These are phyloP conservation scores for Rhinella marina DNA, from an alignment of 2,797 vertebrate species.

Conservation along the genomic window DNA sequence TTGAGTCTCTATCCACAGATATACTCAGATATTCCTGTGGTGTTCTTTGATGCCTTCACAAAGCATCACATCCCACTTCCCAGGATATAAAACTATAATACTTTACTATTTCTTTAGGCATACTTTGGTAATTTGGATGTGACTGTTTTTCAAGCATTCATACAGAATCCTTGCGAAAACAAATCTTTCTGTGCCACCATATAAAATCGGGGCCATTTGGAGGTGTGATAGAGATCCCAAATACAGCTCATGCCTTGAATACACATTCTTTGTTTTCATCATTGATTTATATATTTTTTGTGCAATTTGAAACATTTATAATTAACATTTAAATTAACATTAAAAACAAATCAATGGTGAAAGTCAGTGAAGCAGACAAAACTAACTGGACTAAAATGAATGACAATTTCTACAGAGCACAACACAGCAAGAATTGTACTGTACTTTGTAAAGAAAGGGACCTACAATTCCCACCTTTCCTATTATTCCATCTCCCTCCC, in stretches of 20 bases:
- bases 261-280: background rate
- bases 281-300: background rate
- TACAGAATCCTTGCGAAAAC: no score
- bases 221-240: no score
- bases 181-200: no score
- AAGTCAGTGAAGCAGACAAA: background rate
- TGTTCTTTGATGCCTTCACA: background rate
- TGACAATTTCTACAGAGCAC: background rate
- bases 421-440: background rate
- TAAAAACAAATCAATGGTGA: background rate
- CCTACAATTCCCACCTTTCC: conserved; percentile 1
- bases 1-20: no score
- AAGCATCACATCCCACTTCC: no score
- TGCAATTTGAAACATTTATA: background rate
- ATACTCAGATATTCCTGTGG: no score
- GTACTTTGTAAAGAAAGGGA: background rate
- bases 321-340: background rate
- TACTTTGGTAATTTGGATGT: no score
- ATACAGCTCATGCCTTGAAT: no score
- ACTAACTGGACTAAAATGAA: background rate
- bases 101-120: no score
- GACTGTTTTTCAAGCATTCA: no score
- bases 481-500: background rate
- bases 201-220: no score
- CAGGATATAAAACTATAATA: no score